Evolutionary conservation across 2,797 vertebrate species (phyloP).

Genomic region (Ctenopoma multispine): DNA sequence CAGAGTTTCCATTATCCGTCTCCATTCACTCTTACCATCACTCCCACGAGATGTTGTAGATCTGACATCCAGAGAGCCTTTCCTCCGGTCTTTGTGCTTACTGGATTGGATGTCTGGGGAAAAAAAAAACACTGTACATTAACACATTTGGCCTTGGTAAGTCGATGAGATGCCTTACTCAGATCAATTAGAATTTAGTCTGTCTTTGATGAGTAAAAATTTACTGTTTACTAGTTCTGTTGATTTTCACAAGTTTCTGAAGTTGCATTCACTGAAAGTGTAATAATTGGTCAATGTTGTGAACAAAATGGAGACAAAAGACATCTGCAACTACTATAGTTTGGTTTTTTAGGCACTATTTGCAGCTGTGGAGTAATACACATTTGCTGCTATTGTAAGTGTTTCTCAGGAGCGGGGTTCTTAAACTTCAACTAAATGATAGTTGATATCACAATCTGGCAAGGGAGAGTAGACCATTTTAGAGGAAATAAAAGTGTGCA

Average conservation of each 20-base stretch:
- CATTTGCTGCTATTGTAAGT: too few species aligned
- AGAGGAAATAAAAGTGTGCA: conserved; percentile 26
- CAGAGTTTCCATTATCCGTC: conserved; percentile 57
- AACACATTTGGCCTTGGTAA: conserved; percentile 25
- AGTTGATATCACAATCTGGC: conserved; percentile 30
- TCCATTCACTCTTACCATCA: conserved; percentile 88
- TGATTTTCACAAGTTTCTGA: not conserved
- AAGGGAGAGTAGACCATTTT: conserved; percentile 43
- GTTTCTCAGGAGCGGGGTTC: too few species aligned
- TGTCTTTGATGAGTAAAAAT: not conserved
- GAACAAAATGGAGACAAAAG: not conserved
- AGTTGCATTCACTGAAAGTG: too few species aligned
- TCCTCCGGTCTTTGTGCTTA: conserved; percentile 95
- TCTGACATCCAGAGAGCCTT: conserved; percentile 94
- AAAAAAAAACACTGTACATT: conserved; percentile 38
- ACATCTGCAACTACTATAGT: too few species aligned
- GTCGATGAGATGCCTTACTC: not conserved
- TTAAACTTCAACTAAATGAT: too few species aligned
- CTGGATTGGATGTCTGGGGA: conserved; percentile 90
- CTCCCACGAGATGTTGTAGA: conserved; percentile 91
- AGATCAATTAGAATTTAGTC: not conserved
- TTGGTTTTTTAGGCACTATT: too few species aligned
- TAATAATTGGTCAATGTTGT: too few species aligned
- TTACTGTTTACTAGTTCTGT: not conserved
- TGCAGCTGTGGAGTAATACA: too few species aligned